These are phyloP conservation scores for Cyclophora punctaria DNA, from an alignment of 2,888 invertebrate genomes.

Conservation along the genomic window DNA sequence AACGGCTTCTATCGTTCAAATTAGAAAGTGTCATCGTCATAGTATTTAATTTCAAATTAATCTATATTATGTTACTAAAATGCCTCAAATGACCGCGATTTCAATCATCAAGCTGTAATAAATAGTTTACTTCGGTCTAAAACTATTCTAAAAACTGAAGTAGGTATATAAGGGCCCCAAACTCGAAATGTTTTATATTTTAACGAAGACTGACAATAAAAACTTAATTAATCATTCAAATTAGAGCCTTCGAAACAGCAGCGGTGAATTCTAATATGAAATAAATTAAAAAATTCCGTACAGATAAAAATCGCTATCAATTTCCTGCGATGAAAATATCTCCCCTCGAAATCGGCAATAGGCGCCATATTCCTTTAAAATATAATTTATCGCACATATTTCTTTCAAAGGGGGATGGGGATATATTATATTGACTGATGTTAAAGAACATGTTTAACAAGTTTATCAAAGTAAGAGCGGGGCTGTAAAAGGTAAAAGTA, in stretches of 20 bases:
- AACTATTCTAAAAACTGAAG: too few relatives aligned
- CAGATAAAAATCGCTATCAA: slow-evolving; percentile 49
- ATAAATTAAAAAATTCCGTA: slow-evolving; percentile 51
- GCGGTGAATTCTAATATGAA: slow-evolving; percentile 40
- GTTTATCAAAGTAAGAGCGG: slow-evolving; percentile 13
- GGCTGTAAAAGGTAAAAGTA: slow-evolving; percentile 16
- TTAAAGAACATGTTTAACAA: slow-evolving; percentile 19
- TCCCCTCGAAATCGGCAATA: slow-evolving; percentile 52
- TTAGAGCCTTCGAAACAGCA: slow-evolving; percentile 26
- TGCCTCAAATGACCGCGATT: too few relatives aligned
- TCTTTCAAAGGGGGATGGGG: slow-evolving; percentile 19
- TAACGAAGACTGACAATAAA: not conserved
- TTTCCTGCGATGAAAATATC: slow-evolving; percentile 50
- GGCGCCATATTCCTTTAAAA: slow-evolving; percentile 36
- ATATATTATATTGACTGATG: slow-evolving; percentile 15
- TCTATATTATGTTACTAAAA: too few relatives aligned
- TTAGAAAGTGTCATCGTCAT: too few relatives aligned
- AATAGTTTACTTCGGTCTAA: too few relatives aligned
- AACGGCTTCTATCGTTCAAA: too few relatives aligned
- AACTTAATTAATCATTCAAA: slow-evolving; percentile 30
- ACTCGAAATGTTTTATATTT: not conserved
- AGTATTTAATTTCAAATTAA: too few relatives aligned
- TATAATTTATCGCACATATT: slow-evolving; percentile 29
- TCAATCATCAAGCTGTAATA: too few relatives aligned
- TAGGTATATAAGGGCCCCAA: too few relatives aligned